Evolutionary conservation across 2,888 invertebrate genomes (phyloP), one percentile per base, ranked within the genome.

Genomic region (Augiades crinisus): DNA sequence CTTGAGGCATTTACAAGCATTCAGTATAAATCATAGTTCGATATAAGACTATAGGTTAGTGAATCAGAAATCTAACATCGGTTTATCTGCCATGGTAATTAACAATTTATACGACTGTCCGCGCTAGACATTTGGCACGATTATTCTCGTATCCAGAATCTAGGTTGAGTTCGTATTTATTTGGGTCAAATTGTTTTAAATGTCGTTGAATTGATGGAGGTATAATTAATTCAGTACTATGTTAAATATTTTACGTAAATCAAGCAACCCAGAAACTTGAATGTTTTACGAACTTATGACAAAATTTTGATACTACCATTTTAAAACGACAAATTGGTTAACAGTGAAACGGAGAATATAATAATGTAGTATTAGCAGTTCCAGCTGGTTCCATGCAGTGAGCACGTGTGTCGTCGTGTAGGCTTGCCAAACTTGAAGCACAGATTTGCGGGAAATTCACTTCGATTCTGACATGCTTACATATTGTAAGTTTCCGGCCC

Each of bases 341-440:
- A 8, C 8, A n/a, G 34, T 16, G 2, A n/a, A n/a, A n/a, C n/a
- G n/a, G 7, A 8, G n/a, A 13, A 7, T 8, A 13, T 17, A 43
- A 43, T 31, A 12, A 19, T 21, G 21, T 22, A 17, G 24, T 36
- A 38, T 31, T 41, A 17, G 6, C 38, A 22, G 33, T 5, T 19
- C n/a, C 34, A 37, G 12, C 13, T 13, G 14, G 49, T 49, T 49
- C 49, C 49, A 49, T 22, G 33, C 33, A 6, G 33, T 34, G 49
- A 24, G 24, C 40, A 49, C 40, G 49, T 49, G 49, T 24, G 33
- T 4, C n/a, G n/a, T n/a, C n/a, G n/a, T n/a, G n/a, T n/a, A n/a
- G n/a, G n/a, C n/a, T n/a, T n/a, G n/a, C n/a, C n/a, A n/a, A n/a
- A n/a, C n/a, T n/a, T n/a, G n/a, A n/a, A n/a, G n/a, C n/a, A n/a